Percentiles rank a stretch among this genome's conserved stretches.
Evolutionary conservation across 2,113 vertebrate species (phyloP).

Genomic region (Carettochelys insculpta): DNA sequence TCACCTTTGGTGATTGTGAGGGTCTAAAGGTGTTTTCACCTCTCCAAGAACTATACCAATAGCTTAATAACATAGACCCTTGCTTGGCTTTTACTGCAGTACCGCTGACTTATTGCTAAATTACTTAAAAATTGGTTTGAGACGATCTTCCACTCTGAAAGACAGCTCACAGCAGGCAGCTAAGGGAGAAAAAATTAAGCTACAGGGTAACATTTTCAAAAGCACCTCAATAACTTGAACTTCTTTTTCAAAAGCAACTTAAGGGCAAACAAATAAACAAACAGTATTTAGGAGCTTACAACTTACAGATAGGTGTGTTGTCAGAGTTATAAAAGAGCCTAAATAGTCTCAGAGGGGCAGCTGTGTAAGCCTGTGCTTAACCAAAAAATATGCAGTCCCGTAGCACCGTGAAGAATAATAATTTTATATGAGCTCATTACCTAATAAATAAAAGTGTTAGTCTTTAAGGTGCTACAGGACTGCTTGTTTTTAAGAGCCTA

Average conservation of each 20-base stretch:
- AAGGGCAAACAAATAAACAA: neutral
- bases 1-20: neutral
- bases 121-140: neutral
- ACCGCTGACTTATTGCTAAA: neutral
- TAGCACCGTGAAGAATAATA: too few species aligned
- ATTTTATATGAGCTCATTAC: too few species aligned
- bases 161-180: neutral
- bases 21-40: neutral
- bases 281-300: too few species aligned
- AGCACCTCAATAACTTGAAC: neutral
- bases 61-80: neutral
- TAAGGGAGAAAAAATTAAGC: neutral
- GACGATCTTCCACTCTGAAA: neutral
- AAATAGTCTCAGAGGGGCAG: too few species aligned
- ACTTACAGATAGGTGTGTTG: too few species aligned
- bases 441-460: too few species aligned
- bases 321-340: too few species aligned
- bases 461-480: too few species aligned
- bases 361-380: too few species aligned
- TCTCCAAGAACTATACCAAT: neutral
- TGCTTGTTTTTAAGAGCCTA: too few species aligned
- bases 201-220: neutral
- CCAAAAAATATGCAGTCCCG: too few species aligned
- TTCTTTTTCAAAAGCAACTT: neutral
- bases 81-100: too few species aligned